phyloP scores from a whole-genome alignment of 2,113 vertebrate species.

The Gymnobelideus leadbeateri region DNA sequence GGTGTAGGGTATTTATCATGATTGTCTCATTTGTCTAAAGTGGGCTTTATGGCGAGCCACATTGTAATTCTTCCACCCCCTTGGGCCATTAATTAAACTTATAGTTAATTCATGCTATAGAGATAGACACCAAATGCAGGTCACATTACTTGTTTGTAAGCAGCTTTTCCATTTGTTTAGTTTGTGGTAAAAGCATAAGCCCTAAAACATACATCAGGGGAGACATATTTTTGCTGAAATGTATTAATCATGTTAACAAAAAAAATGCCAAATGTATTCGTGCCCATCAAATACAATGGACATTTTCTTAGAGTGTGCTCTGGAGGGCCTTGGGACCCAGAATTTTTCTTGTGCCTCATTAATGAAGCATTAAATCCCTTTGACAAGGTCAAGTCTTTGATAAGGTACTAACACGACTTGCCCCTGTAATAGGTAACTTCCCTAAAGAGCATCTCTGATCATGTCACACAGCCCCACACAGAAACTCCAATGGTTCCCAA shows the following conservation, averaged over 20 bases:
- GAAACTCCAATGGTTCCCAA: not conserved
- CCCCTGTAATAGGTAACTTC: not conserved
- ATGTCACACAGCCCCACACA: not conserved
- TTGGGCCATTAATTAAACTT: slow-evolving; percentile 57
- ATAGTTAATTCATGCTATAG: slow-evolving; percentile 41
- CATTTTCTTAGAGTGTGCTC: not conserved
- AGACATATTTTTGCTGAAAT: slow-evolving; percentile 17
- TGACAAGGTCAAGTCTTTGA: not conserved
- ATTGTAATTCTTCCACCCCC: slow-evolving; percentile 37
- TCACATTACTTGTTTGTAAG: slow-evolving; percentile 32
- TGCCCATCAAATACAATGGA: not conserved
- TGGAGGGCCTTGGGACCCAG: not conserved
- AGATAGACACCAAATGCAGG: slow-evolving; percentile 48
- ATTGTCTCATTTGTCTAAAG: slow-evolving; percentile 63
- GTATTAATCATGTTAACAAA: not conserved
- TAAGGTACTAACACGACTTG: not conserved
- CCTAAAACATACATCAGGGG: not conserved
- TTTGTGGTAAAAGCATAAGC: slow-evolving; percentile 24
- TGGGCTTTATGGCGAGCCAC: slow-evolving; percentile 49
- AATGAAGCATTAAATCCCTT: not conserved
- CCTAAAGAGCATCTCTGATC: not conserved
- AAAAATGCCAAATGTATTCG: not conserved
- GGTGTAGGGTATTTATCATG: slow-evolving; percentile 41
- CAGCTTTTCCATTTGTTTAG: slow-evolving; percentile 39
- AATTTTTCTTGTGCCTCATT: not conserved